Percentiles rank a stretch among this genome's conserved stretches.
phyloP scores from a whole-genome alignment of 1,140 invertebrate species.

The Papilio polytes region DNA sequence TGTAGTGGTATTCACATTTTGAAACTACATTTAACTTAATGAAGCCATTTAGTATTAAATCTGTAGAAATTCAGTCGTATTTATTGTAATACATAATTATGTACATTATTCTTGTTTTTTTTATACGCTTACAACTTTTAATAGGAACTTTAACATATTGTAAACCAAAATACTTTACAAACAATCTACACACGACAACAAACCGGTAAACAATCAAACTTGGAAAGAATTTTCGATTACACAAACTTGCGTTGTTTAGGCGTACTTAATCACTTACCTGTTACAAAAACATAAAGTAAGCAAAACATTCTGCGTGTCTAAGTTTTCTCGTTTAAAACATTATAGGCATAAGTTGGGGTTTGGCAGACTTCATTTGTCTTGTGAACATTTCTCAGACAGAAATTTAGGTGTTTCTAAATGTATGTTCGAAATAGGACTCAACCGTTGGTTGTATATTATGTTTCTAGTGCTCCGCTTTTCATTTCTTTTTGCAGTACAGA shows the following conservation, averaged over 20 bases:
- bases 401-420: neutral
- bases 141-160: neutral
- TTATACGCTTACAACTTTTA: neutral
- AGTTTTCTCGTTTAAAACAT: conserved; percentile 18
- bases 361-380: conserved; percentile 1
- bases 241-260: neutral
- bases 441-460: neutral
- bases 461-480: neutral
- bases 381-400: neutral
- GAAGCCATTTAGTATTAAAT: too few species aligned
- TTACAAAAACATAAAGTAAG: conserved; percentile 3
- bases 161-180: neutral
- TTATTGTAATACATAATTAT: too few species aligned
- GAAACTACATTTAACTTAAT: neutral
- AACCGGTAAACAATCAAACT: conserved; percentile 18
- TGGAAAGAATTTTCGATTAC: conserved; percentile 8
- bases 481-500: neutral
- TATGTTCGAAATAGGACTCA: neutral
- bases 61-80: too few species aligned
- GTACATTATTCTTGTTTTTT: neutral
- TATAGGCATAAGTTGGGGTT: neutral
- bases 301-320: neutral
- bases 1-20: neutral
- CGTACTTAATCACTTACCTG: conserved; percentile 10
- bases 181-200: neutral